A percentile compares a stretch with the other conserved stretches of the same genome.
Evolutionary conservation across 2,888 invertebrate species (phyloP).

Genomic region (Pecten maximus): DNA sequence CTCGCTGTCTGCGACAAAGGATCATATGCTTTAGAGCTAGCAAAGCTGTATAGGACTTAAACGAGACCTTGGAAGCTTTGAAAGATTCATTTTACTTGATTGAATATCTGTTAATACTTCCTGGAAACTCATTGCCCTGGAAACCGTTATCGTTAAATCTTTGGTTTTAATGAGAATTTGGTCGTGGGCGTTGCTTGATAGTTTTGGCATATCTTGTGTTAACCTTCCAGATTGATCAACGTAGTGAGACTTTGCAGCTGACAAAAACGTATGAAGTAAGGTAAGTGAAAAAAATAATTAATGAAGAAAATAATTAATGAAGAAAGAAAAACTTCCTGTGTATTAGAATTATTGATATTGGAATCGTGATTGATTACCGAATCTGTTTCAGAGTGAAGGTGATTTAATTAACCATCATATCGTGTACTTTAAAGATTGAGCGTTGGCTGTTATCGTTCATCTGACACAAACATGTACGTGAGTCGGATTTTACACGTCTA

Average conservation of each 20-base stretch:
- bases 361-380: neutral
- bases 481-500: neutral
- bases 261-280: neutral
- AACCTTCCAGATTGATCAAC: neutral
- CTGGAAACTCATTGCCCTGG: neutral
- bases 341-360: neutral
- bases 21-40: neutral
- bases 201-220: neutral
- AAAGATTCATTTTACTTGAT: neutral
- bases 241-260: neutral
- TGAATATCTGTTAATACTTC: neutral
- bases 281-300: neutral
- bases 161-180: neutral
- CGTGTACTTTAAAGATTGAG: neutral
- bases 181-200: constrained; percentile 13
- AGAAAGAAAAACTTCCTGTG: neutral
- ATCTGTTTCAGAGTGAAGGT: neutral
- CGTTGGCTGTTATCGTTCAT: neutral
- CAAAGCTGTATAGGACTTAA: neutral
- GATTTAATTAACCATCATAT: constrained; percentile 7
- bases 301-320: constrained; percentile 3
- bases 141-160: neutral
- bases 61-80: neutral
- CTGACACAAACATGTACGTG: neutral
- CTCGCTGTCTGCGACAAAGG: neutral